Conservation (phyloP, 2,797 vertebrate species). For the Zalophus californianus region DNA sequence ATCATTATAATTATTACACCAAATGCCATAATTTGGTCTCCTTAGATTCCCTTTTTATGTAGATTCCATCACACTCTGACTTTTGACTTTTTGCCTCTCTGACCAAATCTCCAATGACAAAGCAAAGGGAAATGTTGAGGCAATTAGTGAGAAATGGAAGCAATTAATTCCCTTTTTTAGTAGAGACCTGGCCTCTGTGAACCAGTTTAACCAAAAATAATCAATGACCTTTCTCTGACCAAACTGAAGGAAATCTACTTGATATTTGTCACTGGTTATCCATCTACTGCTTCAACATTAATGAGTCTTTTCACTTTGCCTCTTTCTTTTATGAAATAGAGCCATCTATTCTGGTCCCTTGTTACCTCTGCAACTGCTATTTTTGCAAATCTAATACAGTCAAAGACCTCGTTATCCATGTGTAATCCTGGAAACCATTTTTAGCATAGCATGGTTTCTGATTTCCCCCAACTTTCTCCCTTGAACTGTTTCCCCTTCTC, state of each 20-base stretch:
- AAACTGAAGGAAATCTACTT: conserved; percentile 80
- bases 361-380: conserved; percentile 70
- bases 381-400: conserved; percentile 77
- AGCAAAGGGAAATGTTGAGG: conserved; percentile 84
- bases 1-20: conserved; percentile 84
- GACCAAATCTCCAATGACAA: conserved; percentile 84
- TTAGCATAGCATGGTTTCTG: conserved; percentile 6
- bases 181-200: conserved; percentile 78
- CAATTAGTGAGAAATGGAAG: conserved; percentile 83
- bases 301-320: conserved; percentile 79
- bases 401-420: conserved; percentile 69
- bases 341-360: conserved; percentile 66
- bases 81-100: conserved; percentile 83
- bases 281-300: conserved; percentile 79
- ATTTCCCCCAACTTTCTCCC: not conserved
- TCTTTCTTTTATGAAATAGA: conserved; percentile 71
- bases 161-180: conserved; percentile 84
- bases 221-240: conserved; percentile 83
- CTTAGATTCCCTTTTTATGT: conserved; percentile 84
- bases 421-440: conserved; percentile 51
- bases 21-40: conserved; percentile 85
- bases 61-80: conserved; percentile 84
- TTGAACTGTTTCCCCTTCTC: not conserved
- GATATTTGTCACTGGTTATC: conserved; percentile 82
- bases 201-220: conserved; percentile 85